phyloP scores from a whole-genome alignment of 2,797 vertebrate genomes.

The Leuciscus waleckii region DNA sequence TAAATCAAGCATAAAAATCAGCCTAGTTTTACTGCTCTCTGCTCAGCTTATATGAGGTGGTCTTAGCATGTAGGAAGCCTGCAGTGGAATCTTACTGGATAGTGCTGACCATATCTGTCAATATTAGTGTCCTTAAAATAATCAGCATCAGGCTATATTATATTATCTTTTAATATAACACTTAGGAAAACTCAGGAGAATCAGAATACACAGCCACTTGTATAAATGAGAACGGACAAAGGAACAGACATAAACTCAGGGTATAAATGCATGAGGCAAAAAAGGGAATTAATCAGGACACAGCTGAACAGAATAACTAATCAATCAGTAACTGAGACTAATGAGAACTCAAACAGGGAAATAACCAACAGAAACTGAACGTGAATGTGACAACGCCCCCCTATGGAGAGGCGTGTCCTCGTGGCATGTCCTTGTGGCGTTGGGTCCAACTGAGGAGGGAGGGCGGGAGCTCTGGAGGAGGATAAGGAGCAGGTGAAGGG shows the following conservation, averaged over 20 bases:
- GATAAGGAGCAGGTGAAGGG: no score
- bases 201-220: not conserved
- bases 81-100: conserved; percentile 27
- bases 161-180: not conserved
- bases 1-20: conserved; percentile 59
- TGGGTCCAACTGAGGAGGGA: no score
- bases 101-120: not conserved
- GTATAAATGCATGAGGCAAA: not conserved
- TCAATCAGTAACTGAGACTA: not conserved
- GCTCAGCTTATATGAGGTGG: conserved; percentile 15
- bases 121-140: not conserved
- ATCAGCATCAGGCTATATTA: not conserved
- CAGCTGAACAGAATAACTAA: not conserved
- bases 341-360: not conserved
- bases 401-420: no score
- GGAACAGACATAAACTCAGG: not conserved
- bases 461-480: no score
- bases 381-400: no score
- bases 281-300: not conserved
- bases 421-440: no score
- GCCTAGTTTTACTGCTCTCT: conserved; percentile 48
- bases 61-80: conserved; percentile 34
- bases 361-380: no score
- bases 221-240: not conserved
- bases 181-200: not conserved